These are phyloP conservation scores for Brachystomella parvula DNA, from an alignment of 1,140 invertebrate species.

Conservation along the genomic window DNA sequence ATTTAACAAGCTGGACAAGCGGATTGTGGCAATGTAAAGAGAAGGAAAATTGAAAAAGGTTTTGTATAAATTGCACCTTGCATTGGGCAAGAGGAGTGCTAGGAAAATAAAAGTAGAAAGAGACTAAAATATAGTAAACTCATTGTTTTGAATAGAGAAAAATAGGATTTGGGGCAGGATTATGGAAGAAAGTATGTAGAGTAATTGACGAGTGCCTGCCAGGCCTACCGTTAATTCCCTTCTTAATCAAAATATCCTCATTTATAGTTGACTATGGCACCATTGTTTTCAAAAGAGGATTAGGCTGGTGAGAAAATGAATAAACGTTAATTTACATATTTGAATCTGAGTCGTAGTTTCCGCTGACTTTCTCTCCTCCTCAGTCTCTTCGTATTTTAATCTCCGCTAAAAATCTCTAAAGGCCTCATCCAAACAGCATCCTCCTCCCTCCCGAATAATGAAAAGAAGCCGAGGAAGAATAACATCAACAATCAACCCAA, in stretches of 20 bases:
- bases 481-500: conserved; percentile 6
- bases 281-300: conserved; percentile 6
- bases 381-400: not conserved
- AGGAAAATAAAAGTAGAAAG: too few species aligned
- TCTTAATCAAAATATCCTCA: not conserved
- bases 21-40: too few species aligned
- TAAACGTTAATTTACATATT: conserved; percentile 9
- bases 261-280: not conserved
- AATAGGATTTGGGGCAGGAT: not conserved
- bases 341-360: not conserved
- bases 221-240: not conserved
- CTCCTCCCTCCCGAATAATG: not conserved
- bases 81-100: too few species aligned
- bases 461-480: not conserved
- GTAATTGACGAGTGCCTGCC: not conserved
- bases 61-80: too few species aligned
- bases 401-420: not conserved
- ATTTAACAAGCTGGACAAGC: too few species aligned
- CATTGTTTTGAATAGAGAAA: not conserved
- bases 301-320: not conserved
- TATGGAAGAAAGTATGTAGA: not conserved
- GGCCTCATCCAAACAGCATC: not conserved
- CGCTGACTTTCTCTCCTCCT: not conserved
- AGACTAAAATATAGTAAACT: too few species aligned
- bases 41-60: too few species aligned